These are phyloP conservation scores for Drosophila lacteicornis DNA, from an alignment of 1,140 invertebrate species.

Conservation along the genomic window DNA sequence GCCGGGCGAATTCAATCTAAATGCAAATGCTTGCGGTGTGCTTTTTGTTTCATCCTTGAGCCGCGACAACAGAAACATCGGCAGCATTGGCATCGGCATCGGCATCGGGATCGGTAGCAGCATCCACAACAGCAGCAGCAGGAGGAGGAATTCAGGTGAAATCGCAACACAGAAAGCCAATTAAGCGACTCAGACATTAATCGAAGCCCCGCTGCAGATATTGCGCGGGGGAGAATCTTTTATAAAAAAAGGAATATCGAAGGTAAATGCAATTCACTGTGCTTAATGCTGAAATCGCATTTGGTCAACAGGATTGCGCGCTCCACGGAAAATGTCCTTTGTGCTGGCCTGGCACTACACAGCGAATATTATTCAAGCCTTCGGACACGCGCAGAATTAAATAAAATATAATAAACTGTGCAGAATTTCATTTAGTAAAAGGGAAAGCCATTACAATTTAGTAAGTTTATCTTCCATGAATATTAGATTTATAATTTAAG, in stretches of 20 bases:
- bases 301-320: slow-evolving; percentile 15
- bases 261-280: slow-evolving; percentile 35
- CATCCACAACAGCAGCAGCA: neutral
- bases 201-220: slow-evolving; percentile 62
- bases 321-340: slow-evolving; percentile 35
- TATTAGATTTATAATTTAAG: too few relatives aligned
- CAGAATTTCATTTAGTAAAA: too few relatives aligned
- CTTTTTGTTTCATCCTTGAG: slow-evolving; percentile 62
- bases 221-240: slow-evolving; percentile 16
- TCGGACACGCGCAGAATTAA: neutral
- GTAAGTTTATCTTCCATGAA: neutral
- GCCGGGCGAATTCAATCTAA: slow-evolving; percentile 77
- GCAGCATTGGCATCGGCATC: slow-evolving; percentile 9
- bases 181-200: slow-evolving; percentile 72
- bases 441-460: too few relatives aligned
- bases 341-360: slow-evolving; percentile 1
- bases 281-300: slow-evolving; percentile 54
- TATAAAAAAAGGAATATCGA: slow-evolving; percentile 1
- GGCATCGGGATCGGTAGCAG: slow-evolving; percentile 13
- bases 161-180: slow-evolving; percentile 80
- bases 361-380: neutral
- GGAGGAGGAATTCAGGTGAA: slow-evolving; percentile 55
- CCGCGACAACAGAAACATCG: slow-evolving; percentile 28
- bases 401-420: neutral
- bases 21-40: slow-evolving; percentile 75